phyloP scores from a whole-genome alignment of 2,888 invertebrate genomes.

The Sesia apiformis region DNA sequence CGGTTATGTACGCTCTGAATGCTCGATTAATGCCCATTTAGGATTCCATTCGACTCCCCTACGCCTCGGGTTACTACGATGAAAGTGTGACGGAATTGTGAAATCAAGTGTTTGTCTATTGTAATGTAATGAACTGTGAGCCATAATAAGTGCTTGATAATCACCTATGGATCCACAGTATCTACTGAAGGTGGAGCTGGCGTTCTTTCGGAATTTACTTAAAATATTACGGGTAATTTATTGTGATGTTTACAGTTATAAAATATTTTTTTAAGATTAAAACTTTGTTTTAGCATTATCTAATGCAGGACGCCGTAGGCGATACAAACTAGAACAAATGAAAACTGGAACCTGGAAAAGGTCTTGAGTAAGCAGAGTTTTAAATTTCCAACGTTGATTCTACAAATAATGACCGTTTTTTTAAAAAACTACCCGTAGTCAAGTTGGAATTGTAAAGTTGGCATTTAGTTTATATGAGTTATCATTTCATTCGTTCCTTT shows the following conservation, averaged over 20 bases:
- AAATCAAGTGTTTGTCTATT: slow-evolving; percentile 27
- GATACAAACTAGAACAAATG: too few relatives aligned
- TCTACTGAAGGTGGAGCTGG: slow-evolving; percentile 33
- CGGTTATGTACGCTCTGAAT: slow-evolving; percentile 7
- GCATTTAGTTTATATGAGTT: too few relatives aligned
- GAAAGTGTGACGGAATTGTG: slow-evolving; percentile 54
- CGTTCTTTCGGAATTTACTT: slow-evolving; percentile 32
- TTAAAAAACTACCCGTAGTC: too few relatives aligned
- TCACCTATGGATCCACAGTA: slow-evolving; percentile 23
- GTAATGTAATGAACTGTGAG: slow-evolving; percentile 1
- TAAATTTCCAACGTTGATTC: too few relatives aligned
- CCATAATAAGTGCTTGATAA: slow-evolving; percentile 18
- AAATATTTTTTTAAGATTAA: too few relatives aligned
- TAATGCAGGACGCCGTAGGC: too few relatives aligned
- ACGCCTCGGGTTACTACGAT: slow-evolving; percentile 12
- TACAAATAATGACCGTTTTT: too few relatives aligned
- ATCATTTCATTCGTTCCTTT: too few relatives aligned
- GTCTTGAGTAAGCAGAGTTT: too few relatives aligned
- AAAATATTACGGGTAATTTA: slow-evolving; percentile 9
- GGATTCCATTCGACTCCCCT: slow-evolving; percentile 19
- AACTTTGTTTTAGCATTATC: too few relatives aligned
- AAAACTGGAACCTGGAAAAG: too few relatives aligned
- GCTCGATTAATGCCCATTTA: slow-evolving; percentile 18
- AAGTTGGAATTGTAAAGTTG: too few relatives aligned
- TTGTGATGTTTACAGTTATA: neutral